Evolutionary conservation across 2,797 vertebrate genomes (phyloP), one percentile per base, ranked within the genome.

Genomic region (Podargus strigoides): DNA sequence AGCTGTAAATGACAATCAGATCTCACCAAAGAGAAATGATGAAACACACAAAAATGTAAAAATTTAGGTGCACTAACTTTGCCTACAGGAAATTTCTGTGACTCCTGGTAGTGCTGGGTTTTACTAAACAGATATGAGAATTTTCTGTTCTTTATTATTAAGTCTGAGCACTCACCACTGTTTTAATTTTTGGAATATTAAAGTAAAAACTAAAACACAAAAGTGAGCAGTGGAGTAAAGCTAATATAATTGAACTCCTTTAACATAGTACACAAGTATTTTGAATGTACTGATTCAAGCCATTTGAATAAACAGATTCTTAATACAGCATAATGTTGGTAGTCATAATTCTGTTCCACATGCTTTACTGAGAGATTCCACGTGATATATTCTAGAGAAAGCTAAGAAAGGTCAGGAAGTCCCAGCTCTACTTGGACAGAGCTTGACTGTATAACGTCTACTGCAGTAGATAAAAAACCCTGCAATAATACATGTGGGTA

Each of bases 401-500:
- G 10, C 22, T 42, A 73, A 49, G 28, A 56, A 27, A 27, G 30
- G 22, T 32, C 10, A 34, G 32, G 19, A 87, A 79, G 9, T 50
- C 14, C 8, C 23, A 47, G 22, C 6, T 53, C 14, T 23, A 55
- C 32, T 4, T 3, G 7, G 28, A 16, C 10, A 34, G 30, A 89
- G 41, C 7, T 6, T 77, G 44, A 46, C 9, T 46, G 5, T 50
- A 3, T 13, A 56, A 14, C 32, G 7, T 60, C 21, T 18, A 13
- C 23, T 60, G 18, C 13, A 47, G 24, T 7, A 68, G 53, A 68
- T 24, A 34, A 64, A 63, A 80, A 73, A 66, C 12, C 20, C 23
- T 59, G 14, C 10, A 66, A 5, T 60, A 24, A 4, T 3, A 1
- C 37, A 14, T 17, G 6, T 10, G 3, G 7, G 7, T 74, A 8